Base-by-base conservation (phyloP, 1,140 invertebrate species). In the Charaxes varanes region DNA sequence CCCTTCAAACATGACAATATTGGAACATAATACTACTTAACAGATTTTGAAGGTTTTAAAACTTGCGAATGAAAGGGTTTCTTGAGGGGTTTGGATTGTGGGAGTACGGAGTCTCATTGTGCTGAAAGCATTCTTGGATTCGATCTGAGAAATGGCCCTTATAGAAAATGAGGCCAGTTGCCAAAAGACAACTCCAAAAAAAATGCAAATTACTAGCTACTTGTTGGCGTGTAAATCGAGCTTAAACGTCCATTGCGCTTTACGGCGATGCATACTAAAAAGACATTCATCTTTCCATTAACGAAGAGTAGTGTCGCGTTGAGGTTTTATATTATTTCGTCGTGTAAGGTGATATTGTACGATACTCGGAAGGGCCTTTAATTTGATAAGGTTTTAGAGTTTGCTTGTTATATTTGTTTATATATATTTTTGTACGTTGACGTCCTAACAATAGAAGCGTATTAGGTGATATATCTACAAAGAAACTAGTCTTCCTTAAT, bases 401-500 rank as follows among this genome's bases (percentile, higher is more conserved):
- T 71, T 61, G 73, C 74, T 82, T 76, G 72, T 79, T 79, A 69
- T 78, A 63, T 78, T 78, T 68, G 65, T 76, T 79, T 76, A 76
- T 74, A 73, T 77, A 78, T 82, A 77, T 79, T 73, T 73, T 76
- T 78, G 64, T 78, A 71, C 59, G 62, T 54, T 54, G 45, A 60
- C 43, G 63, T 71, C 61, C 51, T 57, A 49, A 71, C 73, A 71
- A 69, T 68, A 70, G 73, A 57, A 72, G 58, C 68, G 61, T 65
- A 62, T 74, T 72, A 72, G 64, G 78, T 78, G 70, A 8, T n/a
- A 77, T 79, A 72, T 73, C 68, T 70, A 69, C 65, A 74, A 65
- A 66, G 62, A 68, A 77, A 83, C 78, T 83, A 83, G 79, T 83
- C 79, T 83, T 83, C 79, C 79, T 81, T 82, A 65, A 70, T 63